Evolutionary conservation across 1,140 invertebrate species (phyloP).

Genomic region (Cydia fagiglandana): DNA sequence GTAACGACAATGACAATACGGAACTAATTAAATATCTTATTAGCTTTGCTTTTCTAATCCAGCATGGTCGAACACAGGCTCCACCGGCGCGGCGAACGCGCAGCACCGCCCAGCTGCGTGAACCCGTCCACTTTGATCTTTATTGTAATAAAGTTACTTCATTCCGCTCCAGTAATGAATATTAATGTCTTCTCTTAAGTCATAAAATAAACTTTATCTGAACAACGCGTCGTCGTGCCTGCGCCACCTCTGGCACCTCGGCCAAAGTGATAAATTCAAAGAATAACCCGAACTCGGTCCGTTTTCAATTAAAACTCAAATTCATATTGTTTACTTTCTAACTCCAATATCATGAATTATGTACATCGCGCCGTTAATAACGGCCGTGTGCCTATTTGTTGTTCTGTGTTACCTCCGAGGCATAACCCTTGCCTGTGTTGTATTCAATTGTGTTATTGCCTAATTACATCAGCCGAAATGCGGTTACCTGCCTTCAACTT

Average conservation of each 20-base stretch:
- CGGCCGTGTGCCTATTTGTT: slow-evolving; percentile 42
- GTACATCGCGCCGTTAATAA: slow-evolving; percentile 45
- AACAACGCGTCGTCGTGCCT: slow-evolving; percentile 61
- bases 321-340: slow-evolving; percentile 51
- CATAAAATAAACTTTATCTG: slow-evolving; percentile 77
- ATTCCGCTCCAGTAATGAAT: slow-evolving; percentile 73
- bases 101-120: slow-evolving; percentile 38
- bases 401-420: slow-evolving; percentile 28
- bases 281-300: slow-evolving; percentile 62
- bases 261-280: slow-evolving; percentile 69
- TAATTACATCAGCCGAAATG: slow-evolving; percentile 30
- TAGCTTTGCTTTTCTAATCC: too few relatives aligned
- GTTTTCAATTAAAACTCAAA: slow-evolving; percentile 68
- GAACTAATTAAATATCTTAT: too few relatives aligned
- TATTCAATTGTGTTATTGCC: slow-evolving; percentile 30
- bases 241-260: slow-evolving; percentile 46
- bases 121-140: slow-evolving; percentile 61
- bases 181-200: slow-evolving; percentile 75
- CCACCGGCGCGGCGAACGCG: background rate
- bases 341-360: slow-evolving; percentile 56
- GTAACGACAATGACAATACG: too few relatives aligned
- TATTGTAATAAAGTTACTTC: slow-evolving; percentile 75
- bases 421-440: slow-evolving; percentile 27
- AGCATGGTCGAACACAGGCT: background rate
- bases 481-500: slow-evolving; percentile 31